phyloP scores from a whole-genome alignment of 2,888 invertebrate species.

The Micoletzkya japonica region DNA sequence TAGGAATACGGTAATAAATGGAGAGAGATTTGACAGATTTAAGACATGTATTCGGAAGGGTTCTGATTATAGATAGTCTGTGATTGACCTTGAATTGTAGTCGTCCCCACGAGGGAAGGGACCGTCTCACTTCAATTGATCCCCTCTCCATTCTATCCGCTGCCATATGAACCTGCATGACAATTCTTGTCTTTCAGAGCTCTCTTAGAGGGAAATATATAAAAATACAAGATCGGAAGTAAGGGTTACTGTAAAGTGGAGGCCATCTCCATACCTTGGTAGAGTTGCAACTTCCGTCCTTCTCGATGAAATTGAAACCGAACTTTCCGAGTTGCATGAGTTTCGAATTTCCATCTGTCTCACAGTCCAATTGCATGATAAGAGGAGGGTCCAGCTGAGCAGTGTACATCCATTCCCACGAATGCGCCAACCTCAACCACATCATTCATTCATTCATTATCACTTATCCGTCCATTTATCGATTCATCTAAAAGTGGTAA shows the following conservation, averaged over 20 bases:
- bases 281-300: constrained; percentile 56
- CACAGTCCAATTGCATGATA: constrained; percentile 62
- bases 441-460: neutral
- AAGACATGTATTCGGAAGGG: neutral
- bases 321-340: constrained; percentile 59
- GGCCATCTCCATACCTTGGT: constrained; percentile 32
- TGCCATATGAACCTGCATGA: constrained; percentile 48
- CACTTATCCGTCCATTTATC: neutral
- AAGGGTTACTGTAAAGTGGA: neutral
- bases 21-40: neutral
- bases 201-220: too few species aligned
- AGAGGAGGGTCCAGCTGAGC: constrained; percentile 59
- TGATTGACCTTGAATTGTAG: constrained; percentile 45
- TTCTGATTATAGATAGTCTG: constrained; percentile 9
- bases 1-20: neutral
- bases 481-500: neutral
- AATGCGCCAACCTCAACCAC: constrained; percentile 55
- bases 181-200: too few species aligned
- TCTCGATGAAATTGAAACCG: constrained; percentile 61
- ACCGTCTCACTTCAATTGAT: constrained; percentile 46
- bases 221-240: neutral
- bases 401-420: constrained; percentile 64
- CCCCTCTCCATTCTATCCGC: constrained; percentile 56
- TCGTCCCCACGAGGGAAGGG: constrained; percentile 48
- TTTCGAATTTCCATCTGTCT: constrained; percentile 61